A percentile compares a stretch with the other conserved stretches of the same genome.
Evolutionary conservation across 30 jellyfish, hydroid and myxozoan species (phyloP).

Genomic region (Nemopilema nomurai): DNA sequence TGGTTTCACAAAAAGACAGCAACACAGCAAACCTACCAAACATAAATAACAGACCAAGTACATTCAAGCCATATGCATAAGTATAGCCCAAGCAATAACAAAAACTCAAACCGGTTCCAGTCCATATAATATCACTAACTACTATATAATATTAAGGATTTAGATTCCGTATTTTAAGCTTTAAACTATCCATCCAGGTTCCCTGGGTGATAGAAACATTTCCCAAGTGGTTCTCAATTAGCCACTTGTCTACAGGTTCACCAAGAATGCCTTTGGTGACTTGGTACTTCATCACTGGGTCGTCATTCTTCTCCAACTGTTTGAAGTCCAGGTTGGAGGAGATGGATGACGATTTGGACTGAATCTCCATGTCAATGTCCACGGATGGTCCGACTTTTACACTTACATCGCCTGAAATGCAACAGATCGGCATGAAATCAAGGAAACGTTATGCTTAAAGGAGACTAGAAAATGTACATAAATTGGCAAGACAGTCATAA

Average conservation of each 20-base stretch:
- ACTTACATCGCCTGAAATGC: constrained; percentile 29
- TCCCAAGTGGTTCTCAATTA: constrained; percentile 42
- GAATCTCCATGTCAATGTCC: constrained; percentile 26
- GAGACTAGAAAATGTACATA: too few relatives aligned
- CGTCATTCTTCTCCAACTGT: constrained; percentile 42
- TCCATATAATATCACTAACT: too few relatives aligned
- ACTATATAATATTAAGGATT: background rate
- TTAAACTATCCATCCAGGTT: constrained; percentile 54
- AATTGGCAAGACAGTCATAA: too few relatives aligned
- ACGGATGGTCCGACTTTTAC: constrained; percentile 36
- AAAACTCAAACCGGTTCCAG: too few relatives aligned
- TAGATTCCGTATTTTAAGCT: constrained; percentile 5
- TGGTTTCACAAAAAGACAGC: too few relatives aligned
- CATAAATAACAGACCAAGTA: background rate
- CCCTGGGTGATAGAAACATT: constrained; percentile 38
- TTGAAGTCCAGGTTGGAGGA: constrained; percentile 45
- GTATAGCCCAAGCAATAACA: too few relatives aligned
- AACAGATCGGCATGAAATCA: background rate
- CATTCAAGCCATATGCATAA: too few relatives aligned
- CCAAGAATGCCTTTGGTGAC: constrained; percentile 53
- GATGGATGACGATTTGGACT: constrained; percentile 50
- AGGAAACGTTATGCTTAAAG: too few relatives aligned
- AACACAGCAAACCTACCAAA: background rate
- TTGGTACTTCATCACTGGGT: constrained; percentile 36
- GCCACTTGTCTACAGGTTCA: background rate